Conservation (phyloP, 2,888 invertebrate species). For the Escarpia spicata region DNA sequence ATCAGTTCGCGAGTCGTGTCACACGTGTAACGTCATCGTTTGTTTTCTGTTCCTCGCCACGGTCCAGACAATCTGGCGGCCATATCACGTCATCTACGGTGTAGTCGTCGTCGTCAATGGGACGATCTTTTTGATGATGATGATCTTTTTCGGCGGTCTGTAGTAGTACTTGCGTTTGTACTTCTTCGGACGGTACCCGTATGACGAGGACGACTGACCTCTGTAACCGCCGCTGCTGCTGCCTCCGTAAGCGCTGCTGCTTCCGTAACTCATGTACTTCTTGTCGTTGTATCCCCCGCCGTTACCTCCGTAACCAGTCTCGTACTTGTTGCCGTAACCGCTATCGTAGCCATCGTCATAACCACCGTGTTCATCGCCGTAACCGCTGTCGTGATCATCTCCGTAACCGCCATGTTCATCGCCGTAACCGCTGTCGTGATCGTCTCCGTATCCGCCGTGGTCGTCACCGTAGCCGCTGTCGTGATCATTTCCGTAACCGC, state of each 20-base stretch:
- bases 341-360: background rate
- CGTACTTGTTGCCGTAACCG: background rate
- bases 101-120: slow-evolving; percentile 23
- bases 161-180: slow-evolving; percentile 20
- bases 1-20: too few species aligned
- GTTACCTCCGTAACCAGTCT: background rate
- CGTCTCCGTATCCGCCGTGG: background rate
- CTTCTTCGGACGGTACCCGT: slow-evolving; percentile 20
- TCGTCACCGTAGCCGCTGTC: slow-evolving; percentile 19
- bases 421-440: slow-evolving; percentile 18
- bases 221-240: background rate
- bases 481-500: slow-evolving; percentile 17
- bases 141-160: slow-evolving; percentile 19
- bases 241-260: background rate
- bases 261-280: background rate
- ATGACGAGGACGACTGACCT: background rate
- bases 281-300: background rate
- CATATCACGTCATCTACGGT: background rate
- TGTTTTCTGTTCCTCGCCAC: background rate
- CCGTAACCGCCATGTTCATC: background rate
- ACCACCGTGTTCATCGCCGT: background rate
- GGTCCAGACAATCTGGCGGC: background rate
- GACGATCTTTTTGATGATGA: slow-evolving; percentile 26
- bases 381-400: background rate
- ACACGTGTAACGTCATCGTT: too few species aligned